phyloP scores from a whole-genome alignment of 2,888 invertebrate species.

The Calameuta filiformis region DNA sequence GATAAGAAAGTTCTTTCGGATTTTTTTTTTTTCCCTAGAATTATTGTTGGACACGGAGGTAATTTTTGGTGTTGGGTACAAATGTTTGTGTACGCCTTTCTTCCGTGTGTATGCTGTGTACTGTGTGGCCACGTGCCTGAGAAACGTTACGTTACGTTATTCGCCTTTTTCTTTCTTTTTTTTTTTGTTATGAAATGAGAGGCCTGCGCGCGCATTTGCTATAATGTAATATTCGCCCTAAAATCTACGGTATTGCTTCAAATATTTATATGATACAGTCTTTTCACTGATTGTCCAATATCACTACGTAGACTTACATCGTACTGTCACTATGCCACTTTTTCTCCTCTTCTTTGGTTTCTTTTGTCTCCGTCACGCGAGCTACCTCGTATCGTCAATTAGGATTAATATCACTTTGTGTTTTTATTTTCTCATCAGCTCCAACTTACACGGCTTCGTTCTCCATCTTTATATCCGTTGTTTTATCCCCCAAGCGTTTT shows the following conservation, averaged over 20 bases:
- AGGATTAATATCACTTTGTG: slow-evolving; percentile 65
- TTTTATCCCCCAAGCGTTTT: not conserved
- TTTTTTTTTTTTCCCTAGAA: slow-evolving; percentile 11
- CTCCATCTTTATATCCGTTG: not conserved
- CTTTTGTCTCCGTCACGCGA: slow-evolving; percentile 14
- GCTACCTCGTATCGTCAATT: slow-evolving; percentile 42
- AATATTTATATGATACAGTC: slow-evolving; percentile 64
- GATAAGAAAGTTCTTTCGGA: not conserved
- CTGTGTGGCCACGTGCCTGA: not conserved
- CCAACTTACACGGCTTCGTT: not conserved
- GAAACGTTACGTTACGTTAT: not conserved
- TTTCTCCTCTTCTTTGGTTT: slow-evolving; percentile 12
- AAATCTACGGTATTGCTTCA: slow-evolving; percentile 60
- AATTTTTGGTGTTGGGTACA: not conserved
- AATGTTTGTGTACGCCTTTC: not conserved
- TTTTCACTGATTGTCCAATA: slow-evolving; percentile 67
- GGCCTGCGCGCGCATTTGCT: slow-evolving; percentile 5
- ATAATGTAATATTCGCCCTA: slow-evolving; percentile 42
- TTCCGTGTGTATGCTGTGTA: not conserved
- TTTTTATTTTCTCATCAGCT: slow-evolving; percentile 24
- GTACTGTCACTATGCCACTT: not conserved
- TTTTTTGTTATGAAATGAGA: not conserved
- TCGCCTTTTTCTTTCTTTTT: not conserved
- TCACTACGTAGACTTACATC: slow-evolving; percentile 53
- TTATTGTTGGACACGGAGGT: not conserved